Evolutionary conservation across 2,797 vertebrate species (phyloP), one percentile per base, ranked within the genome.

Genomic region (Potorous gilbertii): DNA sequence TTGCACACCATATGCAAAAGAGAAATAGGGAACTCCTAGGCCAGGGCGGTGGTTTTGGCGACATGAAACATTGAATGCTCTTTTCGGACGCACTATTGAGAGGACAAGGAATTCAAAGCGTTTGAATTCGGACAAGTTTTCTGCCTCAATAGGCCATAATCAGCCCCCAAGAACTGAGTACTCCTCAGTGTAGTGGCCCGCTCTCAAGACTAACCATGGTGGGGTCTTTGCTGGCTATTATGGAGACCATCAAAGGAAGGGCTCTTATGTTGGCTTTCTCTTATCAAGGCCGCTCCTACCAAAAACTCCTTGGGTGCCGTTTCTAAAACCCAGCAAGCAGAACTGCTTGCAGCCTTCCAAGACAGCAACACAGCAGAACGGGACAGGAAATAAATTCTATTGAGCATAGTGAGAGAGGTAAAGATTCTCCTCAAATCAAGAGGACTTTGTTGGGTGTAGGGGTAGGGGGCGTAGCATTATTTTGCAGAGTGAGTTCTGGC

Each of bases 81-180:
- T 99, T 99, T 99, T 99, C 99, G 99, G 99, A 99, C 99, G 99
- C 99, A 98, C 99, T 98, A 99, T 99, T 99, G 99, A 99, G 99
- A 98, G 99, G 99, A 99, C 99, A 99, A 99, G 99, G 99, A 99
- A 99, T 99, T 99, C 99, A 99, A 99, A 99, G 99, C 99, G 99
- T 99, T 99, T 99, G 99, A 99, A 99, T 99, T 99, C 99, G 99
- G 99, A 99, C 99, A 99, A 99, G 99, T 99, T 99, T 99, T 99
- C 99, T 99, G 99, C 99, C 99, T 99, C 99, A 99, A 99, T 99
- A 99, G 99, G 98, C 99, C 99, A 99, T 99, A 99, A 99, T 99
- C 99, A 99, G 98, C 98, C 99, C 98, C 99, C 99, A 99, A 99
- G 99, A 99, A 99, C 99, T 98, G 99, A 99, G 99, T 99, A 99